Conservation (phyloP, 2,888 invertebrate genomes). For the Caprella mutica region DNA sequence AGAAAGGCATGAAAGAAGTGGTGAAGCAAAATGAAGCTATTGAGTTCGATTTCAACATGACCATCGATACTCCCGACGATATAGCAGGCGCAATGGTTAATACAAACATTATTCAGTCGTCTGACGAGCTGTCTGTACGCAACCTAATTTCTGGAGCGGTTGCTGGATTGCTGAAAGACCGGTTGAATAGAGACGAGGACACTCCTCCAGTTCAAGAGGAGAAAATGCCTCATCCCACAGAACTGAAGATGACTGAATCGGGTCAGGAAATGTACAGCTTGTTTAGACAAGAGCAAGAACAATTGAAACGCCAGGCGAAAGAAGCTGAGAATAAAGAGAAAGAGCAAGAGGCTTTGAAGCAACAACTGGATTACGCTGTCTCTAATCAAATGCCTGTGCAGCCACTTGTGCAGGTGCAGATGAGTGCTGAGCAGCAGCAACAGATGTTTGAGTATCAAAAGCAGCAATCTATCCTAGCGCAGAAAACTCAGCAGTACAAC, state of each 20-base stretch:
- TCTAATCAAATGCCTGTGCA: constrained; percentile 39
- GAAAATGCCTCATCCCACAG: too few relatives aligned
- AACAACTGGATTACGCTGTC: constrained; percentile 24
- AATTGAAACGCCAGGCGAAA: constrained; percentile 58
- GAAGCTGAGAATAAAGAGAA: constrained; percentile 49
- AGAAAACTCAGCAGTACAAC: constrained; percentile 11
- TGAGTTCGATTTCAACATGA: constrained; percentile 93
- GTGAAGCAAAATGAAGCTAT: constrained; percentile 99
- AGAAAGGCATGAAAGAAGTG: constrained; percentile 74
- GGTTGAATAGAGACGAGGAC: too few relatives aligned
- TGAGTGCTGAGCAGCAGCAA: constrained; percentile 36
- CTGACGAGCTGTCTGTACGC: too few relatives aligned
- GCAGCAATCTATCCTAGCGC: constrained; percentile 14
- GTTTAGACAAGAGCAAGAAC: too few relatives aligned
- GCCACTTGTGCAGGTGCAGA: constrained; percentile 45
- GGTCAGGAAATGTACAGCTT: too few relatives aligned
- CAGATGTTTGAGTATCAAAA: constrained; percentile 1
- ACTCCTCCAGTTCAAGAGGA: too few relatives aligned
- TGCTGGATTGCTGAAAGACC: too few relatives aligned
- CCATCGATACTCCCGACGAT: constrained; percentile 80
- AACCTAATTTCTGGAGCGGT: too few relatives aligned
- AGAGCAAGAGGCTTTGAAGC: constrained; percentile 37
- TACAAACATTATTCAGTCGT: background rate
- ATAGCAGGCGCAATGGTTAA: constrained; percentile 83
- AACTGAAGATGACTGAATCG: too few relatives aligned